Percentiles rank a stretch among this genome's conserved stretches.
Conservation (phyloP, 2,888 invertebrate genomes). For the Patella caerulea region DNA sequence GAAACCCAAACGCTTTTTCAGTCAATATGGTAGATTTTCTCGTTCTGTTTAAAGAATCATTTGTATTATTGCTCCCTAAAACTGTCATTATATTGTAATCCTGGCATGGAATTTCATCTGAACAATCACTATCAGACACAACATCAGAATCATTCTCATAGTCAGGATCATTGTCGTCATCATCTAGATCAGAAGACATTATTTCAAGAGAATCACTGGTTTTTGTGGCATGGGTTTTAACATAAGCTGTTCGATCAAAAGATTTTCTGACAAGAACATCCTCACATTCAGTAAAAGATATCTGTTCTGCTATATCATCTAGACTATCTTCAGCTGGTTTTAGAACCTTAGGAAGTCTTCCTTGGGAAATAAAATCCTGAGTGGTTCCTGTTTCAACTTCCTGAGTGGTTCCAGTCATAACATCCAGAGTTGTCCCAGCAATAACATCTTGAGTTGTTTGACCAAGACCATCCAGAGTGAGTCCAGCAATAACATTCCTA, state of each 20-base stretch:
- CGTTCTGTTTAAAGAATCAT: background rate
- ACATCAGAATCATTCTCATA: background rate
- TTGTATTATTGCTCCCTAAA: background rate
- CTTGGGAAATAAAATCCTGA: background rate
- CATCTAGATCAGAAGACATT: background rate
- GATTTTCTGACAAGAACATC: background rate
- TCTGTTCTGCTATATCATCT: background rate
- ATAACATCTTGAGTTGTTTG: background rate
- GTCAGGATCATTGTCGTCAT: background rate
- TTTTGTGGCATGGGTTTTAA: background rate
- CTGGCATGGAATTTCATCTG: conserved; percentile 6
- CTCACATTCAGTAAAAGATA: background rate
- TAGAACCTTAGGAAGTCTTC: background rate
- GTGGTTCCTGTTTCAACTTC: background rate
- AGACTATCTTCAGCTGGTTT: background rate
- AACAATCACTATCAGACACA: conserved; percentile 15
- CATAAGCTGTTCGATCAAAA: background rate
- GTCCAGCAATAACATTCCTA: background rate
- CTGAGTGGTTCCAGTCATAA: background rate
- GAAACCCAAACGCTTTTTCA: background rate
- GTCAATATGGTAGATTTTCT: background rate
- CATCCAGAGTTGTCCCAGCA: background rate
- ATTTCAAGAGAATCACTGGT: background rate
- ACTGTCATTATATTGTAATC: background rate
- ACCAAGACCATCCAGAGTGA: no score